Percentiles rank a stretch among this genome's conserved stretches.
Evolutionary conservation across 2,797 vertebrate species (phyloP).

Genomic region (Ctenopoma kingsleyae): DNA sequence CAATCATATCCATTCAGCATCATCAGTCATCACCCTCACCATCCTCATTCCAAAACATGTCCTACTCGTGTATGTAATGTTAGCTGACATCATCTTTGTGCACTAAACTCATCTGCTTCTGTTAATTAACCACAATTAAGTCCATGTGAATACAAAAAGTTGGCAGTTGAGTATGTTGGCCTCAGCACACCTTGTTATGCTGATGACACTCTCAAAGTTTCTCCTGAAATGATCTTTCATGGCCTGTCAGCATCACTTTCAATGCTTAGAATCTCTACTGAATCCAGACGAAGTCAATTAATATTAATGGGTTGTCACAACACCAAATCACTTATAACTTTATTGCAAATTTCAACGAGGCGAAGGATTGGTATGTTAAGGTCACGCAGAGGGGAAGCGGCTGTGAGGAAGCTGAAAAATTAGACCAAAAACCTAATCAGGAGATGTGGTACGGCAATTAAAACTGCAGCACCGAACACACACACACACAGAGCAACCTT

Average conservation of each 20-base stretch:
- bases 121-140: constrained; percentile 52
- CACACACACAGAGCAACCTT: not conserved
- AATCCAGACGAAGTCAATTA: constrained; percentile 66
- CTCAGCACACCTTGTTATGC: constrained; percentile 49
- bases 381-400: constrained; percentile 55
- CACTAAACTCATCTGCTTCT: constrained; percentile 33
- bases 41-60: not conserved
- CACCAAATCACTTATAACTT: constrained; percentile 74
- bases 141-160: constrained; percentile 47
- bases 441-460: constrained; percentile 60
- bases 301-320: constrained; percentile 82
- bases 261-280: constrained; percentile 73
- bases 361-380: constrained; percentile 68
- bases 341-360: constrained; percentile 69
- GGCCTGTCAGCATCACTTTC: constrained; percentile 52
- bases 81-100: not conserved
- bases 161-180: constrained; percentile 31
- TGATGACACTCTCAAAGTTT: constrained; percentile 54
- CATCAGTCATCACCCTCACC: constrained; percentile 11
- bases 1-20: constrained; percentile 7
- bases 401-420: constrained; percentile 38
- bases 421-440: constrained; percentile 59
- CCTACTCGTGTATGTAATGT: constrained; percentile 6
- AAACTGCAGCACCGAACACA: constrained; percentile 25
- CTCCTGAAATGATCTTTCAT: constrained; percentile 66